Conservation (phyloP, 1,140 invertebrate genomes). For the Sarcophaga bullata region DNA sequence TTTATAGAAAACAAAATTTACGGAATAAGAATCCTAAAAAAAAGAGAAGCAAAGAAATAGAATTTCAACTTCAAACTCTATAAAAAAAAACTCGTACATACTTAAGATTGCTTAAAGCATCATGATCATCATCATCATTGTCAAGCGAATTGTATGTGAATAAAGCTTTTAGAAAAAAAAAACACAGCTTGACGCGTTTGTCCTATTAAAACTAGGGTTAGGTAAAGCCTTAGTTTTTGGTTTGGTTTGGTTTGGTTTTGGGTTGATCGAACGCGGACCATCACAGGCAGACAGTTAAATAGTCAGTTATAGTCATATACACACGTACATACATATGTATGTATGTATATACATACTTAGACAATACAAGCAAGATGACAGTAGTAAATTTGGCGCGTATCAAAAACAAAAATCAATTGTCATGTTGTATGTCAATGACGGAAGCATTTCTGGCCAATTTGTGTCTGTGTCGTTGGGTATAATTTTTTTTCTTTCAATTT, state of each 20-base stretch:
- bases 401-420: conserved; percentile 63
- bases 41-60: neutral
- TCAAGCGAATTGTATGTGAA: neutral
- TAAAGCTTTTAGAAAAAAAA: neutral
- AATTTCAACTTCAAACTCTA: neutral
- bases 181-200: conserved; percentile 32
- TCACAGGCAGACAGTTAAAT: neutral
- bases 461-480: conserved; percentile 31
- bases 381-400: conserved; percentile 56
- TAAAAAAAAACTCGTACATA: neutral
- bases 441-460: conserved; percentile 56
- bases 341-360: no score
- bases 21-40: neutral
- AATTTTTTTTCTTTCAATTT: neutral
- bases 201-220: conserved; percentile 24
- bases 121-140: neutral
- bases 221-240: conserved; percentile 20
- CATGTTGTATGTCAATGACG: conserved; percentile 62
- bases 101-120: neutral
- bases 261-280: neutral
- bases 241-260: neutral
- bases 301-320: no score
- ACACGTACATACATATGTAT: no score
- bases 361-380: no score
- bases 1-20: neutral